A percentile compares a stretch with the other conserved stretches of the same genome.
Evolutionary conservation across 2,113 vertebrate genomes (phyloP).

Genomic region (Turnix velox): DNA sequence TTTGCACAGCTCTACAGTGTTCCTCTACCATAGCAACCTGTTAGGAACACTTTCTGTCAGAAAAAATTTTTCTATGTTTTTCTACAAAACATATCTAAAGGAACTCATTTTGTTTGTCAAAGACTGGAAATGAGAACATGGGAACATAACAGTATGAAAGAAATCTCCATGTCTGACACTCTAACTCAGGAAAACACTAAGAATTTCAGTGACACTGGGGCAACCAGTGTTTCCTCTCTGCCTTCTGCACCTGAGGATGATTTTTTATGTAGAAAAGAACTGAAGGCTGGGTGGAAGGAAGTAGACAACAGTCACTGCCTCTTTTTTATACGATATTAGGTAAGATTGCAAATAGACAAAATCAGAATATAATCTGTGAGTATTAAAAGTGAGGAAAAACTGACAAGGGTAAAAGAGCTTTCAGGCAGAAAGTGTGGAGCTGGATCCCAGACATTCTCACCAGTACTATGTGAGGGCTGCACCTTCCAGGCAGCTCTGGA

Average conservation of each 20-base stretch:
- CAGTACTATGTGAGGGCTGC: too few species aligned
- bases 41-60: not conserved
- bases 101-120: not conserved
- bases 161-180: not conserved
- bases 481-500: too few species aligned
- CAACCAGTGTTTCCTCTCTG: not conserved
- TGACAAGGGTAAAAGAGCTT: not conserved
- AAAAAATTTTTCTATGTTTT: not conserved
- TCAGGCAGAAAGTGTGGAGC: not conserved
- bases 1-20: not conserved
- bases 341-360: not conserved
- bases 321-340: not conserved
- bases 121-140: not conserved
- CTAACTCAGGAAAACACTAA: not conserved
- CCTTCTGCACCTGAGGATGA: not conserved
- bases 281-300: not conserved
- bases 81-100: not conserved
- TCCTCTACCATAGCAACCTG: not conserved
- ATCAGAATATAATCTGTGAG: not conserved
- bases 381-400: not conserved
- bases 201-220: too few species aligned
- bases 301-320: not conserved
- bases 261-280: not conserved
- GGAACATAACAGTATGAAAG: not conserved
- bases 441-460: not conserved